A percentile compares a stretch with the other conserved stretches of the same genome.
Conservation (phyloP, 2,888 invertebrate genomes). For the Pilophorus perplexus region DNA sequence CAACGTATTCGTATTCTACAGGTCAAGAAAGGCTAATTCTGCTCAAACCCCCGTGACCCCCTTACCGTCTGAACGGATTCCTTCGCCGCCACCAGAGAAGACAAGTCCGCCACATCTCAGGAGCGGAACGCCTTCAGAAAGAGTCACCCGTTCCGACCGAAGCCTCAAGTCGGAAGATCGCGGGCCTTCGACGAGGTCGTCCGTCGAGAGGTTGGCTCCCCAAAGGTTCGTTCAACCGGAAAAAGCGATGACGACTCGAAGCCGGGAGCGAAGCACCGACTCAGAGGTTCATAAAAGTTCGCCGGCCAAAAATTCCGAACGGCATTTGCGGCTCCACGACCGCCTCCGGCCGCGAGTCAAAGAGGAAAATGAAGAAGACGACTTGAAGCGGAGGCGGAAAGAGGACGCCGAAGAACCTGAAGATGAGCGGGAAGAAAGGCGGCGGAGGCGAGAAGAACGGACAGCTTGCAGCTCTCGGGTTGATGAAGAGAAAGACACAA, state of each 20-base stretch:
- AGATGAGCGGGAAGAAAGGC: slow-evolving; percentile 8
- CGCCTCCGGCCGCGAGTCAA: not conserved
- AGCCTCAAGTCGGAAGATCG: slow-evolving; percentile 18
- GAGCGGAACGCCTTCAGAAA: slow-evolving; percentile 16
- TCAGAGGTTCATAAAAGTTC: slow-evolving; percentile 41
- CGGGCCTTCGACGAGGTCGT: not conserved
- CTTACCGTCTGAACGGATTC: slow-evolving; percentile 21
- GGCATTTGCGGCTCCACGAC: not conserved
- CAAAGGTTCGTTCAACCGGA: not conserved
- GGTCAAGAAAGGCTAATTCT: slow-evolving; percentile 29
- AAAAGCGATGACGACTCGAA: not conserved
- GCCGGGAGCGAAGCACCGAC: slow-evolving; percentile 44
- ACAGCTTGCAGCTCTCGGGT: not conserved
- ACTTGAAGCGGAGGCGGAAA: not conserved
- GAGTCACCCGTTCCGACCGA: slow-evolving; percentile 21
- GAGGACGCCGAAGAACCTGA: slow-evolving; percentile 9
- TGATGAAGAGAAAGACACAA: not conserved
- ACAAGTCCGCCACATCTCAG: slow-evolving; percentile 13
- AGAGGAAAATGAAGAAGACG: slow-evolving; percentile 4
- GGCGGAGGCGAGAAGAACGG: slow-evolving; percentile 2
- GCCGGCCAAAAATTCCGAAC: slow-evolving; percentile 43
- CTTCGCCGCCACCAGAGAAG: slow-evolving; percentile 32
- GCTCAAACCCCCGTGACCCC: slow-evolving; percentile 33
- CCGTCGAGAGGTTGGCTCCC: not conserved
- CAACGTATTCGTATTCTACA: too few species aligned